Percentiles rank a stretch among this genome's conserved stretches.
Evolutionary conservation across 35 echinoderm and acorn worm species (phyloP).

Genomic region (Hemicentrotus pulcherrimus): DNA sequence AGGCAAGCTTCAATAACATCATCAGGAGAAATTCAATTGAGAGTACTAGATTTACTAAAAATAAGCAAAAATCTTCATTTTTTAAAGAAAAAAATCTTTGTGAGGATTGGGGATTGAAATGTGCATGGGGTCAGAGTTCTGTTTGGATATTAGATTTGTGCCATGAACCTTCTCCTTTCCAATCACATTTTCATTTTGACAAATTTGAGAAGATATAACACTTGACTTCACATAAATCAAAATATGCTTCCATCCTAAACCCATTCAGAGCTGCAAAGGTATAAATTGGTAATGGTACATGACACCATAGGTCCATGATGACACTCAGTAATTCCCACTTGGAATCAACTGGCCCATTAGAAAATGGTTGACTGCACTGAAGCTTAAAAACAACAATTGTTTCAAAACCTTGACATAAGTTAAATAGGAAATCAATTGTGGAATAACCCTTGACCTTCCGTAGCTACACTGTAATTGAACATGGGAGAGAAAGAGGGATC

Average conservation of each 20-base stretch:
- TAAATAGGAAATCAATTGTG: not conserved
- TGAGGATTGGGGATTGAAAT: not conserved
- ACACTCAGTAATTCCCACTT: not conserved
- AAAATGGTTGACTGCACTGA: not conserved
- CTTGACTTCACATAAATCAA: not conserved
- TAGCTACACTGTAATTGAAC: not conserved
- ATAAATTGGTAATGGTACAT: not conserved
- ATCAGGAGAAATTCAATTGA: no score
- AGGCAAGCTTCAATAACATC: not conserved
- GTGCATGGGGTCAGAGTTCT: not conserved
- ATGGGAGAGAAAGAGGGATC: not conserved
- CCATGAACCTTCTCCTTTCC: not conserved
- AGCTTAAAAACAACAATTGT: not conserved
- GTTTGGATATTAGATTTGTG: not conserved
- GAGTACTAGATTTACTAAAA: no score
- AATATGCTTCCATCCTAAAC: not conserved
- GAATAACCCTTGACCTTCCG: not conserved
- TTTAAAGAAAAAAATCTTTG: not conserved
- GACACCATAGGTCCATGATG: no score
- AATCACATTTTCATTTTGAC: not conserved
- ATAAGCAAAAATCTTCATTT: not conserved
- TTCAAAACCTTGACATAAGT: not conserved
- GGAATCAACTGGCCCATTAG: not conserved
- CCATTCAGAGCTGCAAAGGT: not conserved
- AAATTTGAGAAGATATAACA: not conserved